Conservation (phyloP, 2,113 vertebrate species). For the Lipophrys pholis region DNA sequence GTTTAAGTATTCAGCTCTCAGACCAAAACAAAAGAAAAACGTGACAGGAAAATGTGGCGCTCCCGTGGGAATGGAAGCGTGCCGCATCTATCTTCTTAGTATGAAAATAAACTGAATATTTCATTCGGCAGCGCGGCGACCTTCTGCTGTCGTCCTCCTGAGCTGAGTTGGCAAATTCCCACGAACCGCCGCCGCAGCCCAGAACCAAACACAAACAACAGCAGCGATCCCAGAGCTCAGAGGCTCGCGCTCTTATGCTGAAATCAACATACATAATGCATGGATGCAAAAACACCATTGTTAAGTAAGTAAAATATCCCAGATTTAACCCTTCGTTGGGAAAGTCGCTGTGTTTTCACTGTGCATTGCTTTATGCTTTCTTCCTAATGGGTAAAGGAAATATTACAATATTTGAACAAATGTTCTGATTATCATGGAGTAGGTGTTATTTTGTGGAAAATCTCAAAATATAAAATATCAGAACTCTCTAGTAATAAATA, state of each 20-base stretch:
- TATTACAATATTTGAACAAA: no score
- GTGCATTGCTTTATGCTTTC: no score
- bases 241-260: background rate
- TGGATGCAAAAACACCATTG: no score
- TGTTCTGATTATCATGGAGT: no score
- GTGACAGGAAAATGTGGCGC: conserved; percentile 35
- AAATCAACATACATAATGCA: background rate
- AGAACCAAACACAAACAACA: conserved; percentile 12
- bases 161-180: conserved; percentile 53
- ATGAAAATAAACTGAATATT: conserved; percentile 64
- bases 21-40: conserved; percentile 50
- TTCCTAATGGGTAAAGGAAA: no score
- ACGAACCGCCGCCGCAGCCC: conserved; percentile 1
- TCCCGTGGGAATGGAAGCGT: conserved; percentile 33
- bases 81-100: conserved; percentile 49
- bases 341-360: no score
- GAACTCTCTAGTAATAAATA: no score
- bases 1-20: conserved; percentile 54
- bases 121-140: conserved; percentile 59
- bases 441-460: no score
- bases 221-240: background rate
- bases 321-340: no score
- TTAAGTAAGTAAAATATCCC: background rate
- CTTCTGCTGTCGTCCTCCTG: conserved; percentile 44
- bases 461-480: no score